Evolutionary conservation across 2,888 invertebrate genomes (phyloP).

Genomic region (Girardia tigrina): DNA sequence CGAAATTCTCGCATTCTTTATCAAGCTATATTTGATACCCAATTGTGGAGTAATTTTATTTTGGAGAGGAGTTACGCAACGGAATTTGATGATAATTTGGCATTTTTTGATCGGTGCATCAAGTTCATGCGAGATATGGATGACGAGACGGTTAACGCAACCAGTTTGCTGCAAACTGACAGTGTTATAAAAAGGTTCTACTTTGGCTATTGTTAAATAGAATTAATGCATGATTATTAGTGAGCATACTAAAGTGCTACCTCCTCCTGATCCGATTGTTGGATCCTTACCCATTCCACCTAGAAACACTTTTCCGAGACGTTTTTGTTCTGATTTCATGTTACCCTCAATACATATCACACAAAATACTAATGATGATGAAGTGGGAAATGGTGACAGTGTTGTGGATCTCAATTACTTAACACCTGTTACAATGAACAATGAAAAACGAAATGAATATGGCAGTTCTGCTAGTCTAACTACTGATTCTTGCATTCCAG

Average conservation of each 20-base stretch:
- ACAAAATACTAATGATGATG: not conserved
- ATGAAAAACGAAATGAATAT: not conserved
- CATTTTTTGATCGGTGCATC: conserved; percentile 26
- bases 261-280: not conserved
- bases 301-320: not conserved
- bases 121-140: not conserved
- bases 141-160: conserved; percentile 2
- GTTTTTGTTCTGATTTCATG: not conserved
- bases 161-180: conserved; percentile 23
- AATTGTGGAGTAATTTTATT: conserved; percentile 30
- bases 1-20: not conserved
- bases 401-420: not conserved
- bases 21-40: conserved; percentile 27
- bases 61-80: conserved; percentile 25
- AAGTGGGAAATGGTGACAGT: not conserved
- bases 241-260: conserved; percentile 21
- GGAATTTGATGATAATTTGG: conserved; percentile 10
- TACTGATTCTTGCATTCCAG: not conserved
- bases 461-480: not conserved
- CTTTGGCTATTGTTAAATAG: too few relatives aligned
- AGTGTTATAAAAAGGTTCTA: conserved; percentile 18
- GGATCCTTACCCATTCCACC: not conserved
- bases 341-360: not conserved
- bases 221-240: too few relatives aligned
- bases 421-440: not conserved